These are phyloP conservation scores for Mesocricetus auratus DNA, from an alignment of 2,113 vertebrate species.

Conservation along the genomic window DNA sequence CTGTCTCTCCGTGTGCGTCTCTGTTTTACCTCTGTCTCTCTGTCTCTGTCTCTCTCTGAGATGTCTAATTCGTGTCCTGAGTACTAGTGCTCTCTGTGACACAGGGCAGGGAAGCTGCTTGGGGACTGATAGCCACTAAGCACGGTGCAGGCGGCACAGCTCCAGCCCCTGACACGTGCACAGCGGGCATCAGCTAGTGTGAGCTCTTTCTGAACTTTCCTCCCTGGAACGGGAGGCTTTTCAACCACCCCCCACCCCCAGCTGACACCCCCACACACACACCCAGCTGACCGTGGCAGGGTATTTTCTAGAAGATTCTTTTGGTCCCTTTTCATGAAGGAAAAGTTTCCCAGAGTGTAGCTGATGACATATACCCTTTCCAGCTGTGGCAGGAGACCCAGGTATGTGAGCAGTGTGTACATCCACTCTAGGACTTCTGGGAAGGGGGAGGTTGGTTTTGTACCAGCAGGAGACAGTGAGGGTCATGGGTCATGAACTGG, in stretches of 20 bases:
- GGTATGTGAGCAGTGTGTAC: not conserved
- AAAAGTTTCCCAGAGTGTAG: not conserved
- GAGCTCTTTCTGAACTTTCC: not conserved
- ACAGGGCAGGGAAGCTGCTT: not conserved
- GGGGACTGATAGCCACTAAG: not conserved
- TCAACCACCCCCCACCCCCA: not conserved
- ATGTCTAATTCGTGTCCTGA: not conserved
- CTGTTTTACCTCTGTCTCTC: not conserved
- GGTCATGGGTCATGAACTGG: not conserved
- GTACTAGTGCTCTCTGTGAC: not conserved
- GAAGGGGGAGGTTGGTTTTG: not conserved
- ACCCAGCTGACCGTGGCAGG: not conserved
- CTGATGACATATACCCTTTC: not conserved
- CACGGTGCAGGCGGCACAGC: not conserved
- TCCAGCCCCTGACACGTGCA: fast-evolving
- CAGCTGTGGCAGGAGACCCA: not conserved
- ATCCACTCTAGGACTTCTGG: not conserved
- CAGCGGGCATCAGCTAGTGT: fast-evolving
- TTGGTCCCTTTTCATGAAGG: not conserved
- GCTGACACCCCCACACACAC: not conserved
- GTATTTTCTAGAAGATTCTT: not conserved
- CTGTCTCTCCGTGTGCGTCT: not conserved
- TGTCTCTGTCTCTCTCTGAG: not conserved
- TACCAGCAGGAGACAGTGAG: not conserved
- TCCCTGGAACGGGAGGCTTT: not conserved